A percentile compares a stretch with the other conserved stretches of the same genome.
These are phyloP conservation scores for Athene noctua DNA, from an alignment of 2,113 vertebrate genomes.

Conservation along the genomic window DNA sequence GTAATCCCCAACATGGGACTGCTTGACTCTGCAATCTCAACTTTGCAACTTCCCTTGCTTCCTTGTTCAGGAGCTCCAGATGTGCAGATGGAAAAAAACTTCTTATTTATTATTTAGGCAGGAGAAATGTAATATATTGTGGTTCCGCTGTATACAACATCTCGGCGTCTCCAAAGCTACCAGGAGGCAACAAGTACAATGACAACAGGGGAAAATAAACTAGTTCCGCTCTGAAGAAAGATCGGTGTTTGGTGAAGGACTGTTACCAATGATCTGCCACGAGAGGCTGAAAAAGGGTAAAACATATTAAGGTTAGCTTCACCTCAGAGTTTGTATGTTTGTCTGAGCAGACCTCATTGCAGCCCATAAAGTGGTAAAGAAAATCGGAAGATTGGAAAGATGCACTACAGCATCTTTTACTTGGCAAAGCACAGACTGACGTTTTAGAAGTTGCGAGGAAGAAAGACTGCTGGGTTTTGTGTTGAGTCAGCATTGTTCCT, in stretches of 20 bases:
- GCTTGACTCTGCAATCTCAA: background rate
- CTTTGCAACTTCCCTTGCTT: background rate
- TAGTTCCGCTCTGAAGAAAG: background rate
- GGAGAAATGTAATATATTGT: background rate
- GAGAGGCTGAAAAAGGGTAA: background rate
- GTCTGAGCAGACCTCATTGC: background rate
- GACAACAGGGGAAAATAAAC: background rate
- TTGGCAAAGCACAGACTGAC: background rate
- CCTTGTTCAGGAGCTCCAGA: background rate
- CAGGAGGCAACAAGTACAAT: accelerated
- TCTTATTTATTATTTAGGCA: background rate
- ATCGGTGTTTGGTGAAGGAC: background rate
- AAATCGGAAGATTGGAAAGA: background rate
- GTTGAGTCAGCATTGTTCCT: constrained; percentile 57
- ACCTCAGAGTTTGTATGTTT: background rate
- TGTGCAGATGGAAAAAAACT: background rate
- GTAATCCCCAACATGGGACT: background rate
- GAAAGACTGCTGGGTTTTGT: background rate
- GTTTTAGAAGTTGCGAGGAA: background rate
- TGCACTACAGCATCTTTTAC: background rate
- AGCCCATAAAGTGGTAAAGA: background rate
- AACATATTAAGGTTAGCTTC: background rate
- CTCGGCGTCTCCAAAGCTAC: background rate
- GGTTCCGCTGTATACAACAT: background rate
- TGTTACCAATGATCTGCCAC: background rate